A percentile compares a stretch with the other conserved stretches of the same genome.
These are phyloP conservation scores for Mythimna vitellina DNA, from an alignment of 2,888 invertebrate genomes.

Conservation along the genomic window DNA sequence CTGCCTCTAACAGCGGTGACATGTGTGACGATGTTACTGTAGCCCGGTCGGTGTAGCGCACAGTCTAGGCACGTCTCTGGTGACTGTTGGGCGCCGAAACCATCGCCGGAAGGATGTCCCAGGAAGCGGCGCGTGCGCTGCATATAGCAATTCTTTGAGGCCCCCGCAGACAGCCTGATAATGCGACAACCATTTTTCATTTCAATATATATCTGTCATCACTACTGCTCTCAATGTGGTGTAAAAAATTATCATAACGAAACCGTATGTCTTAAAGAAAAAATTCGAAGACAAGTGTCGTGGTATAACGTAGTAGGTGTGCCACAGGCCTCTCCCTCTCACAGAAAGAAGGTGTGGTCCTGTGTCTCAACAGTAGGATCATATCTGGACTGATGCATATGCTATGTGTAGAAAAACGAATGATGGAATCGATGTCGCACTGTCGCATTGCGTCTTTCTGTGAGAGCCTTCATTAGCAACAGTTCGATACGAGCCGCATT, in stretches of 20 bases:
- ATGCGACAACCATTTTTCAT: background rate
- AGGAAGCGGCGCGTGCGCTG: slow-evolving; percentile 71
- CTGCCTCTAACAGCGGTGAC: slow-evolving; percentile 22
- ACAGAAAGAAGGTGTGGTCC: too few species aligned
- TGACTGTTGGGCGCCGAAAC: slow-evolving; percentile 76
- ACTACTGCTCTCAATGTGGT: background rate
- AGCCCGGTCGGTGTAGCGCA: slow-evolving; percentile 24
- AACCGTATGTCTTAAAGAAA: background rate
- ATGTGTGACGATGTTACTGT: slow-evolving; percentile 47
- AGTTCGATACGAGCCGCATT: slow-evolving; percentile 40
- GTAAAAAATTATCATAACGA: background rate
- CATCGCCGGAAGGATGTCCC: slow-evolving; percentile 84
- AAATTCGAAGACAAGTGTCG: background rate
- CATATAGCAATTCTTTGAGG: slow-evolving; percentile 58
- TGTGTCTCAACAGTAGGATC: background rate
- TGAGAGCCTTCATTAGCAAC: slow-evolving; percentile 36
- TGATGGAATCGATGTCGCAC: background rate
- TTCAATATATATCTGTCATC: background rate
- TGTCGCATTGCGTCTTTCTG: background rate
- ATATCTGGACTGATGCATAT: background rate
- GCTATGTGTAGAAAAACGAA: background rate
- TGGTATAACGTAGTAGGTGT: too few species aligned
- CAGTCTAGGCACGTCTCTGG: slow-evolving; percentile 76
- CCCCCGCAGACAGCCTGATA: background rate
- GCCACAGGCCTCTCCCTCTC: background rate